A percentile compares a stretch with the other conserved stretches of the same genome.
Conservation (phyloP, 2,888 invertebrate species). For the Hypena proboscidalis region DNA sequence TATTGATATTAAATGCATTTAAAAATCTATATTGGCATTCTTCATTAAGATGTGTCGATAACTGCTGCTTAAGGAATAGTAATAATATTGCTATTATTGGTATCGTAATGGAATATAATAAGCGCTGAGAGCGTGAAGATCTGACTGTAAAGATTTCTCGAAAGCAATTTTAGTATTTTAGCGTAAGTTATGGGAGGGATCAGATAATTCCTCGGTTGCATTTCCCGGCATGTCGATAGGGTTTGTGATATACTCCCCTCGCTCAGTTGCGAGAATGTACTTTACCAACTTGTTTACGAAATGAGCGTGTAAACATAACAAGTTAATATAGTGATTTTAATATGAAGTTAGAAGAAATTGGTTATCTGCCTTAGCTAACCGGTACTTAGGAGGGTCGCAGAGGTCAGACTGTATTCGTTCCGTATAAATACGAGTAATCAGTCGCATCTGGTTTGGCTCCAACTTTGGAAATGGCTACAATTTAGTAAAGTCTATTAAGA, state of each 20-base stretch:
- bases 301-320: slow-evolving; percentile 21
- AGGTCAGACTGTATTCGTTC: slow-evolving; percentile 20
- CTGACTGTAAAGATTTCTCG: slow-evolving; percentile 76
- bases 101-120: slow-evolving; percentile 83
- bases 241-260: slow-evolving; percentile 62
- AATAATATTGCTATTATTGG: slow-evolving; percentile 77
- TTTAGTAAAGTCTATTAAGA: not conserved
- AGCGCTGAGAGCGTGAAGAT: slow-evolving; percentile 81
- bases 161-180: slow-evolving; percentile 82
- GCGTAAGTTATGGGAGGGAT: slow-evolving; percentile 80
- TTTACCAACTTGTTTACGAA: slow-evolving; percentile 42
- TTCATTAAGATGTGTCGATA: slow-evolving; percentile 66
- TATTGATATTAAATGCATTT: slow-evolving; percentile 44
- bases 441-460: slow-evolving; percentile 14
- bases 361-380: slow-evolving; percentile 17
- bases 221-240: slow-evolving; percentile 74
- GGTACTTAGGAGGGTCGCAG: slow-evolving; percentile 18
- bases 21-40: slow-evolving; percentile 50
- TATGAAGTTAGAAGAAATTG: slow-evolving; percentile 15
- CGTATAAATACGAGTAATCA: slow-evolving; percentile 20
- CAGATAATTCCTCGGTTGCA: slow-evolving; percentile 77
- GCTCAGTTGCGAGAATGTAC: slow-evolving; percentile 36
- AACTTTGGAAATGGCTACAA: slow-evolving; percentile 6
- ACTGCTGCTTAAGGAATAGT: slow-evolving; percentile 55
- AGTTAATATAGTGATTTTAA: slow-evolving; percentile 15